phyloP scores from a whole-genome alignment of 2,888 invertebrate genomes.

The Stenichneumon culpator region DNA sequence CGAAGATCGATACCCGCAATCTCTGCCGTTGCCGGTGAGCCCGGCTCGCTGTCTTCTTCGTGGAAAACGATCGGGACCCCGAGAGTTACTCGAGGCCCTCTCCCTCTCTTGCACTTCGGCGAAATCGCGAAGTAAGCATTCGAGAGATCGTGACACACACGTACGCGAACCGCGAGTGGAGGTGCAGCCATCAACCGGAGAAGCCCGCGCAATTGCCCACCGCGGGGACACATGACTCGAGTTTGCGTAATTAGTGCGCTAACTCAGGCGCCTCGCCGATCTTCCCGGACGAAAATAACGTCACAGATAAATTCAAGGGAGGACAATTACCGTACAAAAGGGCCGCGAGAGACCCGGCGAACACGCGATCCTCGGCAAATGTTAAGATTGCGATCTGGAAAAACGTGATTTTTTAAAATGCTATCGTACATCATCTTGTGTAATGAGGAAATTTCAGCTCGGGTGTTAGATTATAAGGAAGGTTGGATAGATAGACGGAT shows the following conservation, averaged over 20 bases:
- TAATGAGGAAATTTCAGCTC: slow-evolving; percentile 29
- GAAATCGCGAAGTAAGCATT: slow-evolving; percentile 46
- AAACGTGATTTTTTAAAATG: slow-evolving; percentile 19
- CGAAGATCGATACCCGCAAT: slow-evolving; percentile 61
- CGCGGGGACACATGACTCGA: slow-evolving; percentile 7
- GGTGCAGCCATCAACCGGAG: slow-evolving; percentile 35
- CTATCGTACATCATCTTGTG: background rate
- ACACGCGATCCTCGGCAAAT: background rate
- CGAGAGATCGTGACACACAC: slow-evolving; percentile 49
- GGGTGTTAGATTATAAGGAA: slow-evolving; percentile 22
- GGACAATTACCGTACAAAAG: slow-evolving; percentile 48
- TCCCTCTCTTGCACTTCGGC: slow-evolving; percentile 28
- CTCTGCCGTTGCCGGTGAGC: slow-evolving; percentile 10
- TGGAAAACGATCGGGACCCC: slow-evolving; percentile 55
- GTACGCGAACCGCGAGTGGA: background rate
- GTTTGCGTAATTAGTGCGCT: slow-evolving; percentile 56
- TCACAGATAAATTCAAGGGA: slow-evolving; percentile 14
- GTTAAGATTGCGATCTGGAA: background rate
- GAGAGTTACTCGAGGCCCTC: background rate
- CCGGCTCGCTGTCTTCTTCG: slow-evolving; percentile 39
- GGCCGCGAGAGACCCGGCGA: slow-evolving; percentile 19
- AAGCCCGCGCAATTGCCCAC: slow-evolving; percentile 8
- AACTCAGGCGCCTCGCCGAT: slow-evolving; percentile 38
- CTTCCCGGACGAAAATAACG: slow-evolving; percentile 27
- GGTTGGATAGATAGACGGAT: background rate